A percentile compares a stretch with the other conserved stretches of the same genome.
phyloP scores from a whole-genome alignment of 2,888 invertebrate genomes.

The Bhutanitis thaidina region DNA sequence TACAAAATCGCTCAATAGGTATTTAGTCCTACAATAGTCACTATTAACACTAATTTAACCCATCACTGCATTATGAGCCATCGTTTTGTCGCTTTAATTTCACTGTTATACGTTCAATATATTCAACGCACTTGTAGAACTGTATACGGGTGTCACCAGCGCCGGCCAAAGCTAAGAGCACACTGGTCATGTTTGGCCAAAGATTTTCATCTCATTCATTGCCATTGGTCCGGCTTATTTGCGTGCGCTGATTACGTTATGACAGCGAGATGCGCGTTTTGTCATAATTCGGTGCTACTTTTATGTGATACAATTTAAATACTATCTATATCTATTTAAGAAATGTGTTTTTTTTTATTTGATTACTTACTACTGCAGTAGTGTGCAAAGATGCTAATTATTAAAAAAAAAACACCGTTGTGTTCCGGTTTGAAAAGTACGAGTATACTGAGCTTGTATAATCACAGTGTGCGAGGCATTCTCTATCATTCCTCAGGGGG shows the following conservation, averaged over 20 bases:
- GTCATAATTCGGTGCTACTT: slow-evolving; percentile 23
- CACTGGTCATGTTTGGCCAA: slow-evolving; percentile 29
- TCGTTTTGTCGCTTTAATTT: background rate
- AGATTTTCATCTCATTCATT: slow-evolving; percentile 34
- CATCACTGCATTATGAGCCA: background rate
- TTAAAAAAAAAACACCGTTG: too few relatives aligned
- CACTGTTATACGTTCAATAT: background rate
- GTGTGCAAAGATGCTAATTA: too few relatives aligned
- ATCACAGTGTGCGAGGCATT: too few relatives aligned
- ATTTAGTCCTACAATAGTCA: background rate
- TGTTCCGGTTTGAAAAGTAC: too few relatives aligned
- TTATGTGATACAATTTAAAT: background rate
- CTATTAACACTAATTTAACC: background rate
- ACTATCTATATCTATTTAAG: background rate
- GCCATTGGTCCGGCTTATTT: slow-evolving; percentile 42
- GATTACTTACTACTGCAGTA: too few relatives aligned
- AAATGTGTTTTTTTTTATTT: too few relatives aligned
- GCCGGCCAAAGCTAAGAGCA: background rate
- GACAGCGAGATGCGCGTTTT: slow-evolving; percentile 40
- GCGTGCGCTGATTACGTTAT: slow-evolving; percentile 45
- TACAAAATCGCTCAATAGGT: slow-evolving; percentile 2
- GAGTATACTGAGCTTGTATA: too few relatives aligned
- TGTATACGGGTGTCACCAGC: background rate
- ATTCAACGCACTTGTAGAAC: background rate
- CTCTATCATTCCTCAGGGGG: too few relatives aligned